A percentile compares a stretch with the other conserved stretches of the same genome.
phyloP scores from a whole-genome alignment of 2,113 vertebrate species.

The Pachyramphus minor region DNA sequence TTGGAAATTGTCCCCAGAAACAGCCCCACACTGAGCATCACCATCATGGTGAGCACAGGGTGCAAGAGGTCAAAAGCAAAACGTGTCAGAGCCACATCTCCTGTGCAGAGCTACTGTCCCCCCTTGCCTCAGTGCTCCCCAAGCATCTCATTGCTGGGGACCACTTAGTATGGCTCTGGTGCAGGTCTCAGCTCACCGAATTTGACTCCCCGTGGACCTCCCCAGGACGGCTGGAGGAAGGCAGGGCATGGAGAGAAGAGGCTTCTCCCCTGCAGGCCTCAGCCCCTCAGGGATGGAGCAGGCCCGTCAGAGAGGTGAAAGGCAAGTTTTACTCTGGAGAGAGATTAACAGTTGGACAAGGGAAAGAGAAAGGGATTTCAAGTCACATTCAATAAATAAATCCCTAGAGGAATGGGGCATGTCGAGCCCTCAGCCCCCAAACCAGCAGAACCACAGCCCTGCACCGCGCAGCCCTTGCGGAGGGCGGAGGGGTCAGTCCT shows the following conservation, averaged over 20 bases:
- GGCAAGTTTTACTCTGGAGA: neutral
- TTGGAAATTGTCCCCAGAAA: neutral
- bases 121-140: neutral
- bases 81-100: fast-evolving
- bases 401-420: fast-evolving
- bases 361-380: neutral
- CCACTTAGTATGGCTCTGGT: fast-evolving
- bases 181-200: neutral
- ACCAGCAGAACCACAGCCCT: neutral
- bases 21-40: neutral
- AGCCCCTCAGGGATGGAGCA: neutral
- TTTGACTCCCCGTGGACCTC: neutral
- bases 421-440: neutral
- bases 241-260: neutral
- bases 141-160: fast-evolving
- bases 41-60: neutral
- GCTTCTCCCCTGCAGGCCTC: neutral
- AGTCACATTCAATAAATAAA: neutral
- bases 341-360: neutral
- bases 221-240: neutral
- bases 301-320: neutral
- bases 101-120: too few species aligned
- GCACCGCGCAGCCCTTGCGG: fast-evolving
- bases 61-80: neutral
- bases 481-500: neutral